Evolutionary conservation across 2,797 vertebrate genomes (phyloP).

Genomic region (Eupleurogrammus muticus): DNA sequence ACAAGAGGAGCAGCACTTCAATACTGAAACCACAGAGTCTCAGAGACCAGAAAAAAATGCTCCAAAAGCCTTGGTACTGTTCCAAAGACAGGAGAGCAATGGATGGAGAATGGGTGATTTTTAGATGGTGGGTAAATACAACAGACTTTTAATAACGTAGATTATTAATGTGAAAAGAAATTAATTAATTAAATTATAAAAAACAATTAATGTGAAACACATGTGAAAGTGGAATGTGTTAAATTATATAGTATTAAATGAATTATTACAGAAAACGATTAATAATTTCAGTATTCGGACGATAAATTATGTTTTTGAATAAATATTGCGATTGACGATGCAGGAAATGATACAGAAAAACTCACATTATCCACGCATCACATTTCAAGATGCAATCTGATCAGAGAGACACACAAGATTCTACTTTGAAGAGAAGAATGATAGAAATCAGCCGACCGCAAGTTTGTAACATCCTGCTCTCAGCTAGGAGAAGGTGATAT

Average conservation of each 20-base stretch:
- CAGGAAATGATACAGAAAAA: neutral
- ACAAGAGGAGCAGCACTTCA: constrained; percentile 23
- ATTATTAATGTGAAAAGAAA: too few relatives aligned
- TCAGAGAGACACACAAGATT: too few relatives aligned
- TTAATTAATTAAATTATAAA: too few relatives aligned
- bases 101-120: neutral
- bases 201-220: too few relatives aligned
- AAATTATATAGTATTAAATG: too few relatives aligned
- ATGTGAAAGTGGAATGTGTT: neutral
- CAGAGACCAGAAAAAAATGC: constrained; percentile 12
- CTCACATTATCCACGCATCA: too few relatives aligned
- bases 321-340: neutral
- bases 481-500: constrained; percentile 3
- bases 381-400: neutral
- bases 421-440: neutral
- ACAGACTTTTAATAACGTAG: too few relatives aligned
- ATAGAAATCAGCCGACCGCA: neutral
- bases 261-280: too few relatives aligned
- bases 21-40: constrained; percentile 11
- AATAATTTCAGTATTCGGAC: neutral
- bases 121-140: constrained; percentile 40
- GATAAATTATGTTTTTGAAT: constrained; percentile 8
- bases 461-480: constrained; percentile 8
- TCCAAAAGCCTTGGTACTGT: constrained; percentile 1
- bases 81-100: constrained; percentile 14